phyloP scores from a whole-genome alignment of 37 sponge, comb jelly and placozoan species.

The Tethya wilhelma region DNA sequence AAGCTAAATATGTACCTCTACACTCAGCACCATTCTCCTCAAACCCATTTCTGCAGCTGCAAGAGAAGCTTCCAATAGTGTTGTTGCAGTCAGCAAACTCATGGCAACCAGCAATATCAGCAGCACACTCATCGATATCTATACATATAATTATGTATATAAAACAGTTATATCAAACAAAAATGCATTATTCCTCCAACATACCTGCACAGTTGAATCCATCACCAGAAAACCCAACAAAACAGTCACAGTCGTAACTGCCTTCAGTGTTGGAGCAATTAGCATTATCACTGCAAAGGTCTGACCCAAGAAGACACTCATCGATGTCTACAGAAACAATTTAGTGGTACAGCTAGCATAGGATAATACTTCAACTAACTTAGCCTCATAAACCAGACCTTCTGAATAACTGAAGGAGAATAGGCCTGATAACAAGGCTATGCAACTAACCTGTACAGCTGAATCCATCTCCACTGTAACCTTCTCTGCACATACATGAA shows the following conservation, averaged over 20 bases:
- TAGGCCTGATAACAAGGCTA: too few species aligned
- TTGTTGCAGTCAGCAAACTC: slow-evolving; percentile 25
- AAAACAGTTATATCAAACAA: too few species aligned
- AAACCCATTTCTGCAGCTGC: slow-evolving; percentile 39
- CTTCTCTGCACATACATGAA: too few species aligned
- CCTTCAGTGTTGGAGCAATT: slow-evolving; percentile 30
- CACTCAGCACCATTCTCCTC: slow-evolving; percentile 14
- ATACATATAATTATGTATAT: too few species aligned
- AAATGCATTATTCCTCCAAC: background rate
- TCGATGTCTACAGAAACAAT: slow-evolving; percentile 9
- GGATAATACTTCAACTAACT: too few species aligned
- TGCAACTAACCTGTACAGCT: too few species aligned
- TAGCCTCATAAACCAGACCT: too few species aligned
- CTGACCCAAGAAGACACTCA: slow-evolving; percentile 7
- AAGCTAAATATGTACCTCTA: background rate
- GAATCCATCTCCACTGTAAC: too few species aligned
- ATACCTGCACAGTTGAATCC: slow-evolving; percentile 14
- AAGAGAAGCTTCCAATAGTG: slow-evolving; percentile 17
- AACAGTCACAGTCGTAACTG: slow-evolving; percentile 23
- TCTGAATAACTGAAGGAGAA: too few species aligned
- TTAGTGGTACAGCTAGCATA: too few species aligned
- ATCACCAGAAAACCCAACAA: slow-evolving; percentile 28
- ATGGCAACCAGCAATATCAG: background rate
- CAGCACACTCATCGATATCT: slow-evolving; percentile 52
- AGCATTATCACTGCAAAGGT: background rate